Evolutionary conservation across 1,140 invertebrate genomes (phyloP).

Genomic region (Drosophila saltans): DNA sequence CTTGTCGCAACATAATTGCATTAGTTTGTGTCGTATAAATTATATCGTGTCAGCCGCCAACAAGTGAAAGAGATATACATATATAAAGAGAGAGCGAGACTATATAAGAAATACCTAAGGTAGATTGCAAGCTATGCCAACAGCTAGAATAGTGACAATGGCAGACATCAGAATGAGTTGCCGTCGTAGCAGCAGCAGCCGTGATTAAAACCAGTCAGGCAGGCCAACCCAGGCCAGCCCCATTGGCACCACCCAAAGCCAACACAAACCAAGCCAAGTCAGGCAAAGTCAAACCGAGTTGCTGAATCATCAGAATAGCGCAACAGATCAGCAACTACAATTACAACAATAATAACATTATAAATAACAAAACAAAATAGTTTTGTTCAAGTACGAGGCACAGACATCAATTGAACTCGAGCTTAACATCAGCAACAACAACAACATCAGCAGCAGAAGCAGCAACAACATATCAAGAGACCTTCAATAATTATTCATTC

Average conservation of each 20-base stretch:
- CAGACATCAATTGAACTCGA: constrained; percentile 50
- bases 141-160: constrained; percentile 64
- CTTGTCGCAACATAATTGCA: constrained; percentile 64
- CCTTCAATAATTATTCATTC: constrained; percentile 55
- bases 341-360: too few relatives aligned
- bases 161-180: constrained; percentile 71
- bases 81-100: constrained; percentile 31
- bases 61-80: not conserved
- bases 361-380: constrained; percentile 23
- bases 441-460: constrained; percentile 25
- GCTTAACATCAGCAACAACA: constrained; percentile 22
- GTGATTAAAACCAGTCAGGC: constrained; percentile 77
- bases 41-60: constrained; percentile 45
- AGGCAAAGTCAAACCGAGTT: constrained; percentile 9
- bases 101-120: constrained; percentile 40
- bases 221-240: constrained; percentile 55
- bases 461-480: constrained; percentile 45
- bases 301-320: constrained; percentile 52
- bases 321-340: constrained; percentile 24
- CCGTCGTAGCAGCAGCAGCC: constrained; percentile 67
- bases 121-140: constrained; percentile 26
- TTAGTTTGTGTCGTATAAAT: constrained; percentile 55
- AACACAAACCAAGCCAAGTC: constrained; percentile 29
- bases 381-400: constrained; percentile 41
- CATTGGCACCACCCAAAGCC: constrained; percentile 59